A percentile compares a stretch with the other conserved stretches of the same genome.
phyloP scores from a whole-genome alignment of 2,888 invertebrate genomes.

The Aricia artaxerxes region DNA sequence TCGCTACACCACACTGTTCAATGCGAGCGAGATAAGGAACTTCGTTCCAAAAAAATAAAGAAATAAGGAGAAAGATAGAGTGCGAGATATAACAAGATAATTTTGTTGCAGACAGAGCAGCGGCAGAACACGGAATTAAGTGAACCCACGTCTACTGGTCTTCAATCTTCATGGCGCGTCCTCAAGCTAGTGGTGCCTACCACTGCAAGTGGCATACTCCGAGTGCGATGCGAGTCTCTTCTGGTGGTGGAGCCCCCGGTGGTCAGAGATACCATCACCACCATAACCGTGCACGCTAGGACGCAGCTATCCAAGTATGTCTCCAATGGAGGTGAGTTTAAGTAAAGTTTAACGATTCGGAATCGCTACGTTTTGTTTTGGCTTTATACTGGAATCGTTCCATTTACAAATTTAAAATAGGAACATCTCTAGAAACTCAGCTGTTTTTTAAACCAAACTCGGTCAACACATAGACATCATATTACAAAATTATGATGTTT shows the following conservation, averaged over 20 bases:
- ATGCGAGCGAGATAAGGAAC: too few relatives aligned
- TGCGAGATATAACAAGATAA: not conserved
- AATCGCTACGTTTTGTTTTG: too few relatives aligned
- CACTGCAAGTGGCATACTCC: slow-evolving; percentile 63
- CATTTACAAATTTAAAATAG: too few relatives aligned
- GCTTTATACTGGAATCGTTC: too few relatives aligned
- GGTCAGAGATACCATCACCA: slow-evolving; percentile 55
- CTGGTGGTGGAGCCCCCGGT: slow-evolving; percentile 68
- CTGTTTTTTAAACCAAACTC: not conserved
- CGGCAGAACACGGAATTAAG: slow-evolving; percentile 71
- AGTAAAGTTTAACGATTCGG: too few relatives aligned
- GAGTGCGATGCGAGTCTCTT: slow-evolving; percentile 67
- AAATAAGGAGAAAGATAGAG: not conserved
- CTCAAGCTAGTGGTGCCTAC: slow-evolving; percentile 62
- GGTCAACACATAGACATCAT: not conserved
- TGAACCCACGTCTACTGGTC: slow-evolving; percentile 58
- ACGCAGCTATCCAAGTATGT: slow-evolving; percentile 72
- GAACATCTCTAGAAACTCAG: too few relatives aligned
- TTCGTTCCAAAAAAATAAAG: not conserved
- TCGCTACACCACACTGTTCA: too few relatives aligned
- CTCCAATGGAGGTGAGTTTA: slow-evolving; percentile 57
- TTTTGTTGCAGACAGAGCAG: slow-evolving; percentile 57
- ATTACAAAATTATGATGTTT: not conserved
- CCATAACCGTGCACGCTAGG: slow-evolving; percentile 66
- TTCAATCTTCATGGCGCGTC: slow-evolving; percentile 67